phyloP scores from a whole-genome alignment of 35 echinoderm and acorn worm species.

The Heliocidaris erythrogramma region DNA sequence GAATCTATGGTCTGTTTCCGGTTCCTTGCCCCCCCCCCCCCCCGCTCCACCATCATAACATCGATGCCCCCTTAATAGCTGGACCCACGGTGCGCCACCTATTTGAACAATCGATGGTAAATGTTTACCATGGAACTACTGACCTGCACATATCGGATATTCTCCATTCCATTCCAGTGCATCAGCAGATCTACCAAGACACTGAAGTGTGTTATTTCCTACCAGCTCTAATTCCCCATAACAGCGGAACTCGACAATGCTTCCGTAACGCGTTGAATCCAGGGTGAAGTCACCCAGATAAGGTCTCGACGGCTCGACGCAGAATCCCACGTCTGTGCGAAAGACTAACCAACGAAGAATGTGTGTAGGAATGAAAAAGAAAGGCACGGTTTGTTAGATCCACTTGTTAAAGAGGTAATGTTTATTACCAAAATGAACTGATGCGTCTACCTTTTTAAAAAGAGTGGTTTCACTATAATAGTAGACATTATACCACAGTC shows the following conservation, averaged over 20 bases:
- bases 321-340: not conserved
- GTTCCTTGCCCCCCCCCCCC: too few relatives aligned
- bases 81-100: too few relatives aligned
- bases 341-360: not conserved
- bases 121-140: not conserved
- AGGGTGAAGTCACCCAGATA: not conserved
- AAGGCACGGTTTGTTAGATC: too few relatives aligned
- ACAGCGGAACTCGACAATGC: not conserved
- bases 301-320: not conserved
- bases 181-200: not conserved
- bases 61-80: too few relatives aligned
- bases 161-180: not conserved
- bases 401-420: too few relatives aligned
- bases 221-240: not conserved
- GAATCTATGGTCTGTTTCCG: too few relatives aligned
- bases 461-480: too few relatives aligned
- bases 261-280: not conserved
- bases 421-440: too few relatives aligned
- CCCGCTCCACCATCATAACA: too few relatives aligned
- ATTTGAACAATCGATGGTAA: too few relatives aligned
- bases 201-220: not conserved
- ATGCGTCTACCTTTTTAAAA: too few relatives aligned
- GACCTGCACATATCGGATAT: not conserved
- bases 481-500: too few relatives aligned
- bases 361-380: not conserved